phyloP scores from a whole-genome alignment of 2,888 invertebrate genomes.

The Myathropa florea region DNA sequence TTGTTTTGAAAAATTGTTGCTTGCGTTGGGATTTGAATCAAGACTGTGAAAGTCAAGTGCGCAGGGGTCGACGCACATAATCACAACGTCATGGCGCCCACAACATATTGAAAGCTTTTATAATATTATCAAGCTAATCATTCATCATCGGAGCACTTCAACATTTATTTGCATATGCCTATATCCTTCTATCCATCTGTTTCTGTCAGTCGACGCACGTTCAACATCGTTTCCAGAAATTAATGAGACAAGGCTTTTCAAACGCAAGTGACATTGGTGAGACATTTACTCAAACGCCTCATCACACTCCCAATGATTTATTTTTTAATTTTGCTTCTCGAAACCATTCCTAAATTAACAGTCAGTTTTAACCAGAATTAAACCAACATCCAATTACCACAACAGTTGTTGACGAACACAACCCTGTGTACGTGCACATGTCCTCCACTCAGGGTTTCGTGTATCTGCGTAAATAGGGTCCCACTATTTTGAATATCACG shows the following conservation, averaged over 20 bases:
- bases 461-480: slow-evolving; percentile 6
- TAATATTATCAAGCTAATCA: too few relatives aligned
- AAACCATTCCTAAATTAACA: background rate
- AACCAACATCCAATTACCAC: slow-evolving; percentile 2
- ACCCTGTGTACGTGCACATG: background rate
- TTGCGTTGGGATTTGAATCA: too few relatives aligned
- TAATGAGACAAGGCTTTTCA: background rate
- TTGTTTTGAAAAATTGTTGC: too few relatives aligned
- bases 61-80: too few relatives aligned
- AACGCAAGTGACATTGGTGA: background rate
- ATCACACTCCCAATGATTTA: background rate
- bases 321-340: background rate
- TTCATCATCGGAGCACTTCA: background rate
- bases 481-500: slow-evolving; percentile 19
- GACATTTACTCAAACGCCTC: background rate
- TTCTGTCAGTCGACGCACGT: background rate
- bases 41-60: too few relatives aligned
- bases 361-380: background rate
- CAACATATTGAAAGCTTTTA: too few relatives aligned
- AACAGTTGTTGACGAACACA: background rate
- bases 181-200: background rate
- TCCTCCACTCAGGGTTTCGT: background rate
- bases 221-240: background rate
- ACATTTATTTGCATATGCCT: background rate
- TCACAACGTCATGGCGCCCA: too few relatives aligned